These are phyloP conservation scores for Drosophila emarginata DNA, from an alignment of 2,888 invertebrate species.

Conservation along the genomic window DNA sequence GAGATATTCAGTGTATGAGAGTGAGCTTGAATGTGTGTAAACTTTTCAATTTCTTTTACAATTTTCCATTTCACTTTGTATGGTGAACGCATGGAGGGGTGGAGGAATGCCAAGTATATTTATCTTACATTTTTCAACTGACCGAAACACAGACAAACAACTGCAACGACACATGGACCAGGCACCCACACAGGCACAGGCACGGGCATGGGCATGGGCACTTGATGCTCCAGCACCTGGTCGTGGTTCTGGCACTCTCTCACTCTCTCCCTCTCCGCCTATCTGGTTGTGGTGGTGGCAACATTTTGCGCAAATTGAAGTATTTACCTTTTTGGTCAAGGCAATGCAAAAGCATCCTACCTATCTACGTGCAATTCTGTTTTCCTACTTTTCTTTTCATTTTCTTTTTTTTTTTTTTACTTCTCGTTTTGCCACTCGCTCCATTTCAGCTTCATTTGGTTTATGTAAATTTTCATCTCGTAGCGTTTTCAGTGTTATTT, in stretches of 20 bases:
- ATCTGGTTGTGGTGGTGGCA: constrained; percentile 19
- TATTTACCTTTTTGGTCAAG: constrained; percentile 67
- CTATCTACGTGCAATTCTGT: constrained; percentile 33
- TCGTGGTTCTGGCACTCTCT: constrained; percentile 1
- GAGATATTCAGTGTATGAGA: constrained; percentile 2
- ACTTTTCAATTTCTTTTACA: constrained; percentile 65
- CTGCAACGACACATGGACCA: neutral
- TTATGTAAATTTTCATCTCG: constrained; percentile 59
- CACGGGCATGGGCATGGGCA: neutral
- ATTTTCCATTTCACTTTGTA: constrained; percentile 68
- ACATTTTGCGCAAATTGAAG: constrained; percentile 71
- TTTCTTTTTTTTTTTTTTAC: constrained; percentile 2
- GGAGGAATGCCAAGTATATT: constrained; percentile 46
- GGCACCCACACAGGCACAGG: neutral
- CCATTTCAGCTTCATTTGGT: constrained; percentile 68
- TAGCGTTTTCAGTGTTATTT: constrained; percentile 50
- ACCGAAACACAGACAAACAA: constrained; percentile 38
- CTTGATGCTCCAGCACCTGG: neutral
- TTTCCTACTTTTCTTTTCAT: constrained; percentile 4
- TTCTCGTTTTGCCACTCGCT: constrained; percentile 28
- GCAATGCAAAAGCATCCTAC: constrained; percentile 30
- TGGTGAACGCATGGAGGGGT: constrained; percentile 10
- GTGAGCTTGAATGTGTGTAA: constrained; percentile 37
- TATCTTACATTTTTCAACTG: constrained; percentile 69
- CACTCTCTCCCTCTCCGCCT: neutral